Evolutionary conservation across 2,888 invertebrate species (phyloP), one percentile per base, ranked within the genome.

Genomic region (Alloplasta piceator): DNA sequence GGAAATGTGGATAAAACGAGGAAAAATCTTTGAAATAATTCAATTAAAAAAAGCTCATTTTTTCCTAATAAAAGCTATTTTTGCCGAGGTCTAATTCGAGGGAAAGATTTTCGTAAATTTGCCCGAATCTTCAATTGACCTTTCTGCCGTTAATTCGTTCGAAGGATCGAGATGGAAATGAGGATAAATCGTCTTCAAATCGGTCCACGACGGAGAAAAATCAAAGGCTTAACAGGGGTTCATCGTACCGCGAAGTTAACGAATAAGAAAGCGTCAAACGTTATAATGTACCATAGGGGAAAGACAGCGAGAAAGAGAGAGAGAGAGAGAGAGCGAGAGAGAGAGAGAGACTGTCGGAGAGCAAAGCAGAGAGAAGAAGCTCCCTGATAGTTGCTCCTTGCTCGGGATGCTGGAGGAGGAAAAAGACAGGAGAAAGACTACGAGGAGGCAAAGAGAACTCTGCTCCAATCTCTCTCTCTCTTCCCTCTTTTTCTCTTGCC

Each of bases 401-500:
- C 64, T 46, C 63, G 55, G 10, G 63, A 10, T 63, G 72, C 43
- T 55, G 61, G 26, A 36, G 50, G 39, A 58, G 46, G 5, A 50
- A 36, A 68, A n/a, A n/a, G 10, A 60, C 63, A 58, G 39, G 12
- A 26, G 26, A 26, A 26, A 26, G 26, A 26, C 26, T 26, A 26
- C 26, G 26, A 26, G 26, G 46, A 52, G 52, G 61, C 48, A 67
- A 75, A 12, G 71, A 72, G 66, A 66, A 66, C 61, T 66, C 61
- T 55, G 16, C n/a, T 50, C 58, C 71, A 61, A 68, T 79, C 64
- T 80, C 80, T 76, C 72, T 36, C 16, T 72, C 71, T 72, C 72
- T 78, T 79, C 80, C 75, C 71, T 16, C 38, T 71, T 26, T 3
- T 43, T 4, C 72, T 74, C 74, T 81, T 81, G 81, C 83, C 83